Conservation (phyloP, 2,113 vertebrate species). For the Tachysurus fulvidraco region DNA sequence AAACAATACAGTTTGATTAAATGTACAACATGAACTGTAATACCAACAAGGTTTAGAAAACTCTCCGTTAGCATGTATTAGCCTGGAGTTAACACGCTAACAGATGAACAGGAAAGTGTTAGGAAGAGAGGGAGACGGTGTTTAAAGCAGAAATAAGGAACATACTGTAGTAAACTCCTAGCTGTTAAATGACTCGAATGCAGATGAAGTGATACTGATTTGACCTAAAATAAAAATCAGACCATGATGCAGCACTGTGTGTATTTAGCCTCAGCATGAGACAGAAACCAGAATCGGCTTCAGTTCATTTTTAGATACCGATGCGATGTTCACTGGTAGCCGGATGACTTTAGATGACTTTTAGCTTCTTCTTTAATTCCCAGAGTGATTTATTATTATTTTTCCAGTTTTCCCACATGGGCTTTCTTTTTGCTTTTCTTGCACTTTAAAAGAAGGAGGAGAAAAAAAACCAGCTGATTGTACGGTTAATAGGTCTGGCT, state of each 20-base stretch:
- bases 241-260: no score
- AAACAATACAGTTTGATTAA: neutral
- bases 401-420: neutral
- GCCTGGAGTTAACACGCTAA: neutral
- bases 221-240: no score
- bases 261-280: neutral
- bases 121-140: neutral
- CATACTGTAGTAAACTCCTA: no score
- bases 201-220: no score
- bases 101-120: neutral
- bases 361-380: neutral
- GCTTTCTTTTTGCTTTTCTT: constrained; percentile 18
- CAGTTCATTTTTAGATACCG: neutral
- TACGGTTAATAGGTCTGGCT: neutral
- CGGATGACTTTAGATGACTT: neutral
- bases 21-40: no score
- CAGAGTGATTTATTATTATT: neutral
- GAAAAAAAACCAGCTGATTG: neutral
- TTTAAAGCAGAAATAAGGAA: neutral
- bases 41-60: neutral
- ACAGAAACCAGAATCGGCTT: neutral
- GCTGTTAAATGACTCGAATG: no score
- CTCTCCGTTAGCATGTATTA: no score
- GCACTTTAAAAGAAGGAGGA: neutral
- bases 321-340: neutral